Evolutionary conservation across 2,888 invertebrate species (phyloP).

Genomic region (Drosophila subquinaria): DNA sequence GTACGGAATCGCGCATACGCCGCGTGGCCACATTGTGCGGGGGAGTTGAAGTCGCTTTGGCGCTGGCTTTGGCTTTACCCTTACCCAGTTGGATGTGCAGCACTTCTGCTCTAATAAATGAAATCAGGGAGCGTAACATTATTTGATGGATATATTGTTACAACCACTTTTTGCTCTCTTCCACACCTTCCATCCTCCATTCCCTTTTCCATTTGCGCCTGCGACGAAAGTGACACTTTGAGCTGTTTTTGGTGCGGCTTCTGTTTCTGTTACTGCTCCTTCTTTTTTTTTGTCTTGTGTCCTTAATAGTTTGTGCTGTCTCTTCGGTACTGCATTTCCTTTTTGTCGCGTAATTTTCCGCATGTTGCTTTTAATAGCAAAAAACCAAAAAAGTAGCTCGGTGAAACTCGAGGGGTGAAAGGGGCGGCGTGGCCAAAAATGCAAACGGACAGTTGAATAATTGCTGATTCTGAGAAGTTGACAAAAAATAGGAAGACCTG

Average conservation of each 20-base stretch:
- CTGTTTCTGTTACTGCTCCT: slow-evolving; percentile 12
- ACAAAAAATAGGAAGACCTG: slow-evolving; percentile 26
- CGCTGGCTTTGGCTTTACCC: slow-evolving; percentile 8
- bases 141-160: slow-evolving; percentile 82
- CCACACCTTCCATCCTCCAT: not conserved
- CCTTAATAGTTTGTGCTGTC: slow-evolving; percentile 66
- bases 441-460: slow-evolving; percentile 71
- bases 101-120: slow-evolving; percentile 84
- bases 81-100: slow-evolving; percentile 61
- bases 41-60: slow-evolving; percentile 22
- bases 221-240: slow-evolving; percentile 26
- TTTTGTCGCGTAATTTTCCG: slow-evolving; percentile 78
- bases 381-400: slow-evolving; percentile 10
- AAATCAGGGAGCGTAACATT: slow-evolving; percentile 84
- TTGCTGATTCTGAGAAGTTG: slow-evolving; percentile 61
- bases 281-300: slow-evolving; percentile 25
- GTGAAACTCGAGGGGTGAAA: not conserved
- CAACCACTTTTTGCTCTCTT: slow-evolving; percentile 46
- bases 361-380: slow-evolving; percentile 64
- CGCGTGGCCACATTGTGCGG: slow-evolving; percentile 39
- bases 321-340: slow-evolving; percentile 56
- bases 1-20: slow-evolving; percentile 66
- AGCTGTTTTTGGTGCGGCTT: slow-evolving; percentile 28
- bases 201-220: not conserved
- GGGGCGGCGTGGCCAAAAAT: slow-evolving; percentile 29